Evolutionary conservation across 2,888 invertebrate species (phyloP), one percentile per base, ranked within the genome.

Genomic region (Galeopsomyia nigrocyanea): DNA sequence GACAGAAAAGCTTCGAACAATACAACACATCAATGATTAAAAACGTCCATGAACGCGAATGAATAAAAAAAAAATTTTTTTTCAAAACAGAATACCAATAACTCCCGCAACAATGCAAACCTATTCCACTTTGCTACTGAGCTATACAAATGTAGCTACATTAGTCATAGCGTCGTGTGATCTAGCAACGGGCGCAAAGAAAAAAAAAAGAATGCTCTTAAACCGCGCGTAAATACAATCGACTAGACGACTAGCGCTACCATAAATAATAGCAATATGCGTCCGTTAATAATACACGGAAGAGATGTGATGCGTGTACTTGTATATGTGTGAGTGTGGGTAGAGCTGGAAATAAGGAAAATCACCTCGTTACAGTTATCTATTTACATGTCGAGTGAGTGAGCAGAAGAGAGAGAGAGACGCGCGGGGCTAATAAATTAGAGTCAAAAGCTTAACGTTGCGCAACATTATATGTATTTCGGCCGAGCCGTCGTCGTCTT

Each of bases 171-270:
- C 22, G 47, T 55, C 60, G 22, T 53, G 7, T 26, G 3, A 3
- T 46, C 13, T 14, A 14, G 51, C 39, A 10, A 39, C 39, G 39
- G 39, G 39, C 39, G 39, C 39, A 39, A 39, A 39, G 7, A 13
- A 39, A 31, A 31, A 31, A 7, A 31, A 31, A 31, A 31, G 31
- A 31, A 31, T 31, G 31, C 10, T 3, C 26, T 5, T 26, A 5
- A 39, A 39, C 39, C 39, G 39, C 39, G 13, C 39, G 39, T 39
- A 39, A 57, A 58, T 46, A 46, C 58, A 58, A 17, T 58, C n/a
- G 70, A 65, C 65, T 64, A 70, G 16, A 57, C 64, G 67, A 67
- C 71, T 72, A 67, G 67, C 71, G 68, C 72, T 72, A 68, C 68
- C 16, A 71, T 58, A 57, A 57, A 65, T 55, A 56, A 50, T 55